phyloP scores from a whole-genome alignment of 2,797 vertebrate species.

The Okamejei kenojei region DNA sequence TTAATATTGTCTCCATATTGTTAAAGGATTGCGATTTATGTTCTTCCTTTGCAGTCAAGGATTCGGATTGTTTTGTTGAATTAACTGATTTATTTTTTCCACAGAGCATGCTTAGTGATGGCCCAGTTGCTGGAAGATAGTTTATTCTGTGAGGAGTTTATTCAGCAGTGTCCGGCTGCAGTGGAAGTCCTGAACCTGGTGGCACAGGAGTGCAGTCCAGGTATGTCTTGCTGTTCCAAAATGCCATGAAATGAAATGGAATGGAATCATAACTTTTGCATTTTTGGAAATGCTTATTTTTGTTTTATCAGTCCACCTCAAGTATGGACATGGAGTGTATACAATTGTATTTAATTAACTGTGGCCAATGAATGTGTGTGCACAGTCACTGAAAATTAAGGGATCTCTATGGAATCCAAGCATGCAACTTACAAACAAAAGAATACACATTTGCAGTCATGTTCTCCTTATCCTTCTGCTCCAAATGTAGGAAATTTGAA shows the following conservation, averaged over 20 bases:
- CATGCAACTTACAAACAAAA: neutral
- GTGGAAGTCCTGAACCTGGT: constrained; percentile 95
- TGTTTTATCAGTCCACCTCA: no score
- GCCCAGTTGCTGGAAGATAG: constrained; percentile 96
- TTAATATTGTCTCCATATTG: neutral
- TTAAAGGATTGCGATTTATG: neutral
- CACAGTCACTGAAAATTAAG: neutral
- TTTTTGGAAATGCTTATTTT: neutral
- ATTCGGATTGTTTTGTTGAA: neutral
- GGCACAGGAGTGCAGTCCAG: constrained; percentile 93
- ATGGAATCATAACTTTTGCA: neutral
- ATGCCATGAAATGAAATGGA: neutral
- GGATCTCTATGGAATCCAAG: neutral
- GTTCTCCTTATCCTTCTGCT: neutral
- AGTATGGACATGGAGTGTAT: neutral
- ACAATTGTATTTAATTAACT: neutral
- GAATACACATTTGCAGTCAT: neutral
- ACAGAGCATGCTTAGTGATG: constrained; percentile 95
- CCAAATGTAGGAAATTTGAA: neutral
- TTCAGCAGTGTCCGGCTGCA: constrained; percentile 94
- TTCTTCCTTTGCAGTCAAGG: neutral
- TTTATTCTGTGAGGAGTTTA: constrained; percentile 98
- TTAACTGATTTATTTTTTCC: neutral
- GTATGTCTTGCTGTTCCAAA: constrained; percentile 56
- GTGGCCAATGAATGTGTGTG: neutral